Conservation (phyloP, 2,797 vertebrate species). For the Helicolenus hilgendorfi region DNA sequence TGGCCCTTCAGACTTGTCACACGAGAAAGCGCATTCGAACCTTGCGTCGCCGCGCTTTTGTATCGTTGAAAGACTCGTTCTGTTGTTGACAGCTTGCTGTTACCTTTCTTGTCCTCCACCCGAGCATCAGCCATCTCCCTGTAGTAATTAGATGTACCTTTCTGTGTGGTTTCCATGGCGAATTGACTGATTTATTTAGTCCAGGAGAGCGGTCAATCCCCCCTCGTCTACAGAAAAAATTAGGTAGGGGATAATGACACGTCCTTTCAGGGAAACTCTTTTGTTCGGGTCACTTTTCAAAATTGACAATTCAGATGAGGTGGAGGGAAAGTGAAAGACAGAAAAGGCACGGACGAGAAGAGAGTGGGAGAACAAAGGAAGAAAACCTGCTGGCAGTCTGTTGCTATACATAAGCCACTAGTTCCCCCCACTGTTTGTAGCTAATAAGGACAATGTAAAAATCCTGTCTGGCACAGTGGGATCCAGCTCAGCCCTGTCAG, state of each 20-base stretch:
- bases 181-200: conserved; percentile 63
- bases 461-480: conserved; percentile 68
- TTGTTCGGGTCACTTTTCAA: conserved; percentile 48
- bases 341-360: conserved; percentile 17
- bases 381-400: conserved; percentile 64
- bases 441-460: conserved; percentile 84
- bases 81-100: conserved; percentile 25
- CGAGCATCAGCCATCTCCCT: background rate
- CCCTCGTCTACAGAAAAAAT: background rate
- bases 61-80: background rate
- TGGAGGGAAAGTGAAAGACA: conserved; percentile 28
- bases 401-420: conserved; percentile 71
- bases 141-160: conserved; percentile 57
- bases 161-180: conserved; percentile 45
- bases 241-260: conserved; percentile 57
- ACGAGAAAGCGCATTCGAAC: conserved; percentile 20
- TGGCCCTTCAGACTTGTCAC: conserved; percentile 41
- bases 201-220: conserved; percentile 26
- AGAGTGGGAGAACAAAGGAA: conserved; percentile 63
- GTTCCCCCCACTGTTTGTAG: conserved; percentile 79
- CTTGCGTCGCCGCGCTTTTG: background rate
- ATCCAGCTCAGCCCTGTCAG: conserved; percentile 76
- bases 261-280: conserved; percentile 40
- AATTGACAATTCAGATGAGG: conserved; percentile 49
- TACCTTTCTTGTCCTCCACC: conserved; percentile 19